These are phyloP conservation scores for Phataginus tricuspis DNA, from an alignment of 2,797 vertebrate genomes.

Conservation along the genomic window DNA sequence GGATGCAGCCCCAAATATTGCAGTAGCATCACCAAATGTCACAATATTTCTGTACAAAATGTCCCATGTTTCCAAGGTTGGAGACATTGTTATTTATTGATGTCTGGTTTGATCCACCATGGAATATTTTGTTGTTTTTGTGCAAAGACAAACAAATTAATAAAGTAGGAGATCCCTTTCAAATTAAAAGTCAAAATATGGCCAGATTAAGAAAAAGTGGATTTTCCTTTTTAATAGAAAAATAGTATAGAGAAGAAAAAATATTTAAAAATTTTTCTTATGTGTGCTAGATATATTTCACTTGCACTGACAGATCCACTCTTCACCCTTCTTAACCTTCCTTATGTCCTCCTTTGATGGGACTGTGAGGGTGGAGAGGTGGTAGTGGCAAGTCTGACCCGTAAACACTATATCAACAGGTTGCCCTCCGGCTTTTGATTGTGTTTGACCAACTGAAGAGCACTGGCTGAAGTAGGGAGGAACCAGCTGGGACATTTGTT, in stretches of 20 bases:
- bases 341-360: not conserved
- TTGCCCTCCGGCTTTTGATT: not conserved
- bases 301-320: not conserved
- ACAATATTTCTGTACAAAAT: not conserved
- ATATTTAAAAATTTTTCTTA: not conserved
- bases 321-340: not conserved
- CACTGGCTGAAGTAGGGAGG: not conserved
- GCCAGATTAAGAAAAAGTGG: not conserved
- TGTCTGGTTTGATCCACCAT: not conserved
- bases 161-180: not conserved
- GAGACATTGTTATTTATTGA: not conserved
- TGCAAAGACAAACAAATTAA: not conserved
- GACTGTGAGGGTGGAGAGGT: fast-evolving
- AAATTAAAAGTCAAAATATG: not conserved
- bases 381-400: not conserved
- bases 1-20: not conserved
- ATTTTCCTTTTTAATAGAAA: conserved; percentile 34
- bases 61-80: not conserved
- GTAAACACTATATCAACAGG: not conserved
- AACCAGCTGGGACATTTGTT: not conserved
- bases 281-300: not conserved
- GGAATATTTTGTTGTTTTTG: not conserved
- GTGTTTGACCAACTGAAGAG: not conserved
- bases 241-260: not conserved
- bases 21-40: not conserved